Base-by-base conservation (phyloP, 2,113 vertebrate genomes). In the Solenodon paradoxus region DNA sequence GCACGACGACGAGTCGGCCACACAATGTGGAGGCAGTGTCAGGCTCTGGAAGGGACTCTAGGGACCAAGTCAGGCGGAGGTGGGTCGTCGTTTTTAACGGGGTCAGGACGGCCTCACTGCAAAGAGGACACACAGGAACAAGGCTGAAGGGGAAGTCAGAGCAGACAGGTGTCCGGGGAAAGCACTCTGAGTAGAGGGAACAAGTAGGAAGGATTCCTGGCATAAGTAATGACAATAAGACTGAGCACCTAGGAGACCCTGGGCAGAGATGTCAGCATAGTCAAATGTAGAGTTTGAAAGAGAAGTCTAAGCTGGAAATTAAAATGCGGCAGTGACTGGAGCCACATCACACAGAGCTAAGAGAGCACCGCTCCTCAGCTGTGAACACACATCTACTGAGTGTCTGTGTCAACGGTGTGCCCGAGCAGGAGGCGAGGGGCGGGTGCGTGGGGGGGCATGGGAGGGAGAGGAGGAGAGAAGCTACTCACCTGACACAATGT, bases 361-460 rank as follows among this genome's bases (percentile, higher is more conserved):
- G 35, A 78, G 63, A 72, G 75, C 49, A 40, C 32, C 28, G 45
- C 26, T 30, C 49, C 47, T 15, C 7, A 63, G 28, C 49, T 64
- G 47, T 28, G 24, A 79, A 63, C 57, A 91, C 74, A 84, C 17
- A 71, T 64, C 71, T 82, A 61, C 87, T 51, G 42, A 82, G 51
- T 11, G 49, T 32, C 30, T 30, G 26, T 30, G 40, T 71, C 61
- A 66, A 28, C 38, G 53, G 28, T 30, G 20, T 38, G 87, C 32
- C 35, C n/a, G n/a, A n/a, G n/a, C n/a, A n/a, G n/a, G n/a, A n/a
- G n/a, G n/a, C n/a, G n/a, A n/a, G n/a, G n/a, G n/a, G n/a, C n/a
- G n/a, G n/a, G n/a, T n/a, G n/a, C n/a, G n/a, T n/a, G n/a, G n/a
- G n/a, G n/a, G n/a, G n/a, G n/a, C n/a, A n/a, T n/a, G 55, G 26